Evolutionary conservation across 2,113 vertebrate genomes (phyloP).

Genomic region (Regulus satrapa): DNA sequence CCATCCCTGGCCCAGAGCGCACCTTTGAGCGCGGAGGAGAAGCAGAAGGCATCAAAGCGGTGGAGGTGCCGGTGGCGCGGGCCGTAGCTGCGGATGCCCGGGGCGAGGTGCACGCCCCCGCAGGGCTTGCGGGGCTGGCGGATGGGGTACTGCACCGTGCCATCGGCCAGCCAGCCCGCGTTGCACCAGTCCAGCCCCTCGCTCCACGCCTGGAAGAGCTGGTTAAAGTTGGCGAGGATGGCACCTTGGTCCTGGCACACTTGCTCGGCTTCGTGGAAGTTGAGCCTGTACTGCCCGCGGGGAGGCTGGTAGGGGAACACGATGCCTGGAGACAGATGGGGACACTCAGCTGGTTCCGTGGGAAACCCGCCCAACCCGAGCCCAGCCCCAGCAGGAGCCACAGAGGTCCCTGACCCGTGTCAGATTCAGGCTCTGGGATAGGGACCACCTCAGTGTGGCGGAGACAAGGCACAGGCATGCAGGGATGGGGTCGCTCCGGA

Average conservation of each 20-base stretch:
- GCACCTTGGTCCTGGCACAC: slow-evolving; percentile 83
- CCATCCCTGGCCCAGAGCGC: background rate
- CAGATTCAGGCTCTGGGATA: background rate
- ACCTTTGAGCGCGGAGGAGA: slow-evolving; percentile 81
- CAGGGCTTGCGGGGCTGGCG: slow-evolving; percentile 75
- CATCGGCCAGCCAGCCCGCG: slow-evolving; percentile 85
- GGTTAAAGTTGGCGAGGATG: slow-evolving; percentile 84
- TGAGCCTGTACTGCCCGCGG: slow-evolving; percentile 84
- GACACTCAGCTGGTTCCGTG: background rate
- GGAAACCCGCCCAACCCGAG: background rate
- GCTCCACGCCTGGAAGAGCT: slow-evolving; percentile 86
- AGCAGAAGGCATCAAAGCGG: slow-evolving; percentile 90
- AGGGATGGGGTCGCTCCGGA: background rate
- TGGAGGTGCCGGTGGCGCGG: slow-evolving; percentile 73
- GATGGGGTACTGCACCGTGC: slow-evolving; percentile 87
- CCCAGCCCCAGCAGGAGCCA: background rate
- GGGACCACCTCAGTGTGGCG: background rate
- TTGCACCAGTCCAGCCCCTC: slow-evolving; percentile 91
- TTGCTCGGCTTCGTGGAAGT: slow-evolving; percentile 80
- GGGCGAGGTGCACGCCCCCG: slow-evolving; percentile 74
- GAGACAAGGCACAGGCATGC: background rate
- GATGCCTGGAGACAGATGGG: slow-evolving; percentile 72
- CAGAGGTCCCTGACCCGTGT: background rate
- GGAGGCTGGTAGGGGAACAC: slow-evolving; percentile 89
- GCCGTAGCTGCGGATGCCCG: slow-evolving; percentile 88